These are phyloP conservation scores for Crypturellus tataupa DNA, from an alignment of 2,797 vertebrate species.

Conservation along the genomic window DNA sequence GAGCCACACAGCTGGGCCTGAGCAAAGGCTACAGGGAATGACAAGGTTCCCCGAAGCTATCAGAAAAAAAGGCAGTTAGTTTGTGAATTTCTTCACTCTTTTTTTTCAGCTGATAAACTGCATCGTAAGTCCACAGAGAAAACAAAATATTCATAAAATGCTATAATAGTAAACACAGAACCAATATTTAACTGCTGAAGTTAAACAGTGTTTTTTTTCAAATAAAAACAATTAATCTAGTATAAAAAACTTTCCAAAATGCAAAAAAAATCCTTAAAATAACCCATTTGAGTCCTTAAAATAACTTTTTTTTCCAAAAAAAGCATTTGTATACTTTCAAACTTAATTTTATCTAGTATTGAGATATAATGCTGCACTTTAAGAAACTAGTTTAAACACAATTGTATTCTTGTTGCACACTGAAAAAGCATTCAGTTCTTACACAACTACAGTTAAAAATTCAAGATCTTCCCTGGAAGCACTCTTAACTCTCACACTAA, in stretches of 20 bases:
- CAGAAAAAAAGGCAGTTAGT: conserved; percentile 61
- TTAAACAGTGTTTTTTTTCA: conserved; percentile 34
- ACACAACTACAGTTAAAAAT: not conserved
- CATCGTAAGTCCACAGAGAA: conserved; percentile 6
- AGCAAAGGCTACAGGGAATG: conserved; percentile 75
- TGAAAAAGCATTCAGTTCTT: not conserved
- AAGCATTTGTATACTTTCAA: not conserved
- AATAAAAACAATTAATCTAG: not conserved
- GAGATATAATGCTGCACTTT: not conserved
- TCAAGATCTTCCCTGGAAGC: too few species aligned
- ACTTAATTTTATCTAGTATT: not conserved
- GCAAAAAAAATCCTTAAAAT: not conserved
- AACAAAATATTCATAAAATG: conserved; percentile 55
- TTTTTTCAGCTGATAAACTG: conserved; percentile 84
- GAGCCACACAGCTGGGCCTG: conserved; percentile 78
- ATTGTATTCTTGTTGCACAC: not conserved
- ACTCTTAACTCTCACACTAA: not conserved
- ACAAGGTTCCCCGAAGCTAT: conserved; percentile 66
- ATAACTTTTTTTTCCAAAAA: not conserved
- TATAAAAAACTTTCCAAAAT: not conserved
- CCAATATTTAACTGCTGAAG: conserved; percentile 3
- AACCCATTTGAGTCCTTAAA: not conserved
- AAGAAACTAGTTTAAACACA: not conserved
- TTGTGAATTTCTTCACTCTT: conserved; percentile 82
- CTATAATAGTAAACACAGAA: conserved; percentile 44